These are phyloP conservation scores for Celastrina argiolus DNA, from an alignment of 2,888 invertebrate species.

Conservation along the genomic window DNA sequence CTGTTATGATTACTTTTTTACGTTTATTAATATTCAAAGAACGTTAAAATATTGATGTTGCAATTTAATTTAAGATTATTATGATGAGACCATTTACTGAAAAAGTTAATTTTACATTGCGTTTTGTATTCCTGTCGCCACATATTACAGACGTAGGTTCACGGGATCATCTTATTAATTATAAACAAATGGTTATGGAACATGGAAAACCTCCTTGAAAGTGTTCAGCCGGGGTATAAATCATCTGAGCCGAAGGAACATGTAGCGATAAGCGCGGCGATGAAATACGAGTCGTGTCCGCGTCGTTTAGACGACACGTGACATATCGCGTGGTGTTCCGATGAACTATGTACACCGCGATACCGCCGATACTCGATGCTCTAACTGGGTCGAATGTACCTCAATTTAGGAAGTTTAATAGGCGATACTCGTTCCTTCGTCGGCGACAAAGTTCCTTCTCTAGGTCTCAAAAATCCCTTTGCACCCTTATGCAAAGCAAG, in stretches of 20 bases:
- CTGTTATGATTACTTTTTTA: no score
- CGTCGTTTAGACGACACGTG: slow-evolving; percentile 48
- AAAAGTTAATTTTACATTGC: not conserved
- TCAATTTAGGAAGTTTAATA: not conserved
- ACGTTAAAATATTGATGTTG: no score
- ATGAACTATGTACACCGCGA: slow-evolving; percentile 34
- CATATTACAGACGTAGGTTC: not conserved
- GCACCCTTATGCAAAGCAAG: no score
- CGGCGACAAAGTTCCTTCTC: no score
- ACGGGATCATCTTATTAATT: slow-evolving; percentile 20
- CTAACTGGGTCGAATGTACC: slow-evolving; percentile 12
- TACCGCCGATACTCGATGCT: slow-evolving; percentile 26
- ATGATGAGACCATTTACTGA: no score
- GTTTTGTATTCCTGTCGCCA: not conserved
- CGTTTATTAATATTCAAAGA: no score
- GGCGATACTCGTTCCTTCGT: not conserved
- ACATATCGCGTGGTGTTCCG: slow-evolving; percentile 46
- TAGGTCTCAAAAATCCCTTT: no score
- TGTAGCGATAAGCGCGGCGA: slow-evolving; percentile 59
- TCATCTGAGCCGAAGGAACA: slow-evolving; percentile 59
- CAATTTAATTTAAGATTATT: no score
- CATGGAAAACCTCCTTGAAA: slow-evolving; percentile 41
- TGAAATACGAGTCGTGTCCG: slow-evolving; percentile 50
- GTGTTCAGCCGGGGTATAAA: slow-evolving; percentile 59
- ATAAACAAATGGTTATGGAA: slow-evolving; percentile 12